Evolutionary conservation across 2,888 invertebrate species (phyloP).

Genomic region (Trichopria drosophilae): DNA sequence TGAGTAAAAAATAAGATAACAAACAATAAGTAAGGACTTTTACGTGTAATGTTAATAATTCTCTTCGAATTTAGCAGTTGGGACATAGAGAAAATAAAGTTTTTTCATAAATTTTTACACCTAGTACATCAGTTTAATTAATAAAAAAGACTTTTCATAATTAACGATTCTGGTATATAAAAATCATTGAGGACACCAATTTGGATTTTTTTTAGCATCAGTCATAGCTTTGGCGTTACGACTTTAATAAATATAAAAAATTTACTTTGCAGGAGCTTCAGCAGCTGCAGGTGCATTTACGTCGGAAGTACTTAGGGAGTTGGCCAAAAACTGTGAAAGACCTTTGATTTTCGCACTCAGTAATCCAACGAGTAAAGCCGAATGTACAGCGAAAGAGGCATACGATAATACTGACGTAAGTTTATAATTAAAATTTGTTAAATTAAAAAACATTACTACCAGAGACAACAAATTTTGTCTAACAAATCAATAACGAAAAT

Average conservation of each 20-base stretch:
- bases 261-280: slow-evolving; percentile 74
- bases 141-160: too few relatives aligned
- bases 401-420: slow-evolving; percentile 85
- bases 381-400: slow-evolving; percentile 96
- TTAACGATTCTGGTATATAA: too few relatives aligned
- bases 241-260: slow-evolving; percentile 25
- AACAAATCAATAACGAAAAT: too few relatives aligned
- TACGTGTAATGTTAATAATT: too few relatives aligned
- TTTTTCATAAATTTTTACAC: too few relatives aligned
- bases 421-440: slow-evolving; percentile 16
- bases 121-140: too few relatives aligned
- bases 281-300: slow-evolving; percentile 92
- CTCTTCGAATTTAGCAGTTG: too few relatives aligned
- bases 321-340: slow-evolving; percentile 83
- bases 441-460: slow-evolving; percentile 21
- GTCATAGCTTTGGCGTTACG: neutral
- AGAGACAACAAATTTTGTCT: slow-evolving; percentile 15
- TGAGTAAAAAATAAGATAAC: too few relatives aligned
- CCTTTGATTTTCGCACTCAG: slow-evolving; percentile 97
- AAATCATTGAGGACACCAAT: too few relatives aligned
- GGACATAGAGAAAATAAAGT: too few relatives aligned
- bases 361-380: slow-evolving; percentile 96
- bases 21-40: too few relatives aligned
- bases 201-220: too few relatives aligned
- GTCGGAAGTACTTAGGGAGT: slow-evolving; percentile 78